Evolutionary conservation across 2,113 vertebrate species (phyloP), one percentile per base, ranked within the genome.

Genomic region (Alethe castanea): DNA sequence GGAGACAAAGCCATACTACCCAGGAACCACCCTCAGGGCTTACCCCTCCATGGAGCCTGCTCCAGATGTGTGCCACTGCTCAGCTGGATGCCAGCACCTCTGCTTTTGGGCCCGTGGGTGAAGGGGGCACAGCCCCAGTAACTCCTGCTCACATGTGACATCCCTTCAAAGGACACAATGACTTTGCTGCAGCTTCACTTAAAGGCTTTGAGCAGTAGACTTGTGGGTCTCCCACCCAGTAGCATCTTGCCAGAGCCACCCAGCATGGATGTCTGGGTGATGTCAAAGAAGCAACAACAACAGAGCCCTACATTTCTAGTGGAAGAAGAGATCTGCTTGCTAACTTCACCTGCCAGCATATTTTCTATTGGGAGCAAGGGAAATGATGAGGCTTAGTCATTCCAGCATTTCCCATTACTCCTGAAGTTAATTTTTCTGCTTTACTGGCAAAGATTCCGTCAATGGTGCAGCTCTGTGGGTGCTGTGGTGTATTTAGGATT

Each of bases 71-170:
- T 67, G 47, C 11, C 31, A 7, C 53, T 81, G 79, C 79, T 62
- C 60, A 36, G 31, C 69, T 78, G 65, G 23, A n/a, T 66, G 40
- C 47, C 45, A 50, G 47, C 4, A 3, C 42, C 47, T 79, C 52
- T 88, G 56, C 50, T 36, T 69, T 69, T 13, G 28, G 29, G 45
- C 13, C 36, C 2, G 6, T 3, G 16, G 19, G 13, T 9, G 53
- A 70, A 38, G 66, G 0, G 8, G 86, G 60, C 52, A 24, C 52
- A 88, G 56, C 19, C 38, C 62, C 38, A 26, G 22, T 8, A 40
- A 45, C 19, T 3, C 4, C 1, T 1, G 14, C 12, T 71, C 17
- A 5, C 0, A 0, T 6, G 35, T 5, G 15, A 6, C 61, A 71
- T 31, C 9, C 28, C 31, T 77, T 26, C 54, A 29, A 44, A 69